Evolutionary conservation across 2,888 invertebrate species (phyloP).

Genomic region (Invenusta paracnida): DNA sequence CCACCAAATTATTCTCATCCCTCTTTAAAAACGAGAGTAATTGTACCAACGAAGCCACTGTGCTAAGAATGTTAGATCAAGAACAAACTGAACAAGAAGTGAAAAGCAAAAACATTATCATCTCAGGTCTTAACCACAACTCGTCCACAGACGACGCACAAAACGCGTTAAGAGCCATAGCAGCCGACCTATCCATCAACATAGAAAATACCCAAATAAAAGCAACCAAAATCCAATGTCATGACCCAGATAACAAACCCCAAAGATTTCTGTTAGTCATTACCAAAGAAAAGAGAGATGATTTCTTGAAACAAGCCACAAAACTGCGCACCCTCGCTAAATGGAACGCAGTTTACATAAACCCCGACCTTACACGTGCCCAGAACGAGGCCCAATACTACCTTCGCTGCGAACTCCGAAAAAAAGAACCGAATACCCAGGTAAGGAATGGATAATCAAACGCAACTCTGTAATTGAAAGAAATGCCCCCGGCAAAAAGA

Average conservation of each 20-base stretch:
- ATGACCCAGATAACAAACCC: conserved; percentile 26
- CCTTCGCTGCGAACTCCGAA: conserved; percentile 23
- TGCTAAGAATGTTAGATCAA: conserved; percentile 27
- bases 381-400: conserved; percentile 19
- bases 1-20: conserved; percentile 10
- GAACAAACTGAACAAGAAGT: conserved; percentile 29
- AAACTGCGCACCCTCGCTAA: conserved; percentile 29
- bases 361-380: conserved; percentile 19
- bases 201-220: conserved; percentile 26
- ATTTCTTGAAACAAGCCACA: conserved; percentile 26
- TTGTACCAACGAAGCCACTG: conserved; percentile 19
- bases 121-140: conserved; percentile 15
- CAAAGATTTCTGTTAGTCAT: conserved; percentile 26
- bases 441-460: not conserved
- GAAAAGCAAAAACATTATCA: conserved; percentile 14
- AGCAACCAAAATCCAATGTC: conserved; percentile 19
- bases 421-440: not conserved
- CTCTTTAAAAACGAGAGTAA: conserved; percentile 23
- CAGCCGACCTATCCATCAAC: conserved; percentile 18
- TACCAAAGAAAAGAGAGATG: conserved; percentile 26
- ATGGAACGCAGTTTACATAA: conserved; percentile 29
- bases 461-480: not conserved
- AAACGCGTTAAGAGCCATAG: conserved; percentile 13
- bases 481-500: not conserved
- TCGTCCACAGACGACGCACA: conserved; percentile 9